Base-by-base conservation (phyloP, 1,140 invertebrate species). In the Neotoxoptera formosana region DNA sequence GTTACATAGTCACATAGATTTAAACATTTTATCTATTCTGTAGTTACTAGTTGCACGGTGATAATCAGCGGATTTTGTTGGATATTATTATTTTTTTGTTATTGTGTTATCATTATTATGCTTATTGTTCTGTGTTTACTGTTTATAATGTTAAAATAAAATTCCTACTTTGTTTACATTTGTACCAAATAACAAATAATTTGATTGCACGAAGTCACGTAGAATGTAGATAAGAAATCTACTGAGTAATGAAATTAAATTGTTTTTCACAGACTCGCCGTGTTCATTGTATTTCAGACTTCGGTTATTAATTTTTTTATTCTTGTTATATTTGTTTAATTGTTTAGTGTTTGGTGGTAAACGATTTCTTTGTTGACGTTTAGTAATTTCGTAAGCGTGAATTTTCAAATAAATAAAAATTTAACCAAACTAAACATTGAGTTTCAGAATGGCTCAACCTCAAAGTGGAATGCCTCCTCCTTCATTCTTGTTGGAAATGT, bases 401-500 rank as follows among this genome's bases (percentile, higher is more conserved):
- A 17, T n/a, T 76, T 76, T n/a, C 14, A 76, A 76, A 34, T 34
- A 76, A n/a, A 25, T 56, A 76, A 7, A 76, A 76, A 0, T 76
- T 2, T 17, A 17, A n/a, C 60, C 6, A 76, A 17, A 17, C 14
- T n/a, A 76, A 76, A 76, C 30, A n/a, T 87, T 21, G 9, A 14
- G 48, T 48, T 89, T 51, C 20, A 86, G 45, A 93, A 94, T 94
- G 93, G 91, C 93, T 20, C 91, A 93, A 90, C 53, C 17, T 53
- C 93, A 60, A 87, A 76, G 60, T 76, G n/a, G 6, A n/a, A 96
- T 97, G 96, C 97, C 97, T 0, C 97, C 96, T 94, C 95, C 97
- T 88, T 96, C 97, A 94, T 98, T 97, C 95, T 95, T 98, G 21
- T 97, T 97, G 96, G 96, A 97, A 94, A 96, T 98, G 23, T 98